A percentile compares a stretch with the other conserved stretches of the same genome.
Conservation (phyloP, 2,113 vertebrate species). For the Orycteropus afer region DNA sequence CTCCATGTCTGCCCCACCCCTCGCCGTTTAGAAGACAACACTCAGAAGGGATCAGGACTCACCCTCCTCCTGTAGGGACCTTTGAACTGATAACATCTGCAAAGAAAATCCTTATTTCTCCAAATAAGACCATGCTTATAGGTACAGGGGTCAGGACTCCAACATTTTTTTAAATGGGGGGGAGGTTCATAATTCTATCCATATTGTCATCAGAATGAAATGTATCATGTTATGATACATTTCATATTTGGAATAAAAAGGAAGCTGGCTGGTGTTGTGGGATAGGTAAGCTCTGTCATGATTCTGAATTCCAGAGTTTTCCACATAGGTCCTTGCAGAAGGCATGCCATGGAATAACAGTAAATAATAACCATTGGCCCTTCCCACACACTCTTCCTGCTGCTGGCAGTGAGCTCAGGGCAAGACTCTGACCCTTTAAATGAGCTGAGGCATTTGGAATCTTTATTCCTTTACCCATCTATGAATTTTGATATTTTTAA, state of each 20-base stretch:
- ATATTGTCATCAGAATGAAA: too few relatives aligned
- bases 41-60: too few relatives aligned
- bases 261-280: too few relatives aligned
- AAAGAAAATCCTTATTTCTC: neutral
- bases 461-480: too few relatives aligned
- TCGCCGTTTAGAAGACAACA: too few relatives aligned
- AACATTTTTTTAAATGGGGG: neutral
- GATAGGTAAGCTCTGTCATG: accelerated
- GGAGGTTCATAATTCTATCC: neutral
- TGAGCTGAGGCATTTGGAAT: neutral
- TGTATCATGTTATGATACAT: neutral
- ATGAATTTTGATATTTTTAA: neutral
- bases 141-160: neutral
- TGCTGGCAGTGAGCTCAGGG: neutral
- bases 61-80: too few relatives aligned
- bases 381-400: too few relatives aligned
- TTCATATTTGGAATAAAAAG: neutral
- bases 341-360: accelerated
- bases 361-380: neutral
- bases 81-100: neutral
- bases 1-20: too few relatives aligned
- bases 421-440: neutral
- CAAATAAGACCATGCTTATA: neutral
- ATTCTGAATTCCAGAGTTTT: neutral
- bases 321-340: accelerated